phyloP scores from a whole-genome alignment of 2,113 vertebrate genomes.

The Calidris pygmaea region DNA sequence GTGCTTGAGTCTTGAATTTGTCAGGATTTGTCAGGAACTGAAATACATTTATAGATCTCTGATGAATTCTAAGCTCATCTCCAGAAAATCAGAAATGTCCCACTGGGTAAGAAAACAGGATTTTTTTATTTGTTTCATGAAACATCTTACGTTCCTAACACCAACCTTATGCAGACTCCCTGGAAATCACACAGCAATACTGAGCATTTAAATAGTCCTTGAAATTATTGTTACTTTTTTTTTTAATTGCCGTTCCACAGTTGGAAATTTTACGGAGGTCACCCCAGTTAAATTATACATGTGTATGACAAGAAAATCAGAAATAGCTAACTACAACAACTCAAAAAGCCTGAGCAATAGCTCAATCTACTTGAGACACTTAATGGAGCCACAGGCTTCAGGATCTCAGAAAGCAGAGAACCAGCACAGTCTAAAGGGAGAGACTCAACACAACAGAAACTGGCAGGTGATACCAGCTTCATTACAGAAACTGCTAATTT shows the following conservation, averaged over 20 bases:
- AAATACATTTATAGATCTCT: not conserved
- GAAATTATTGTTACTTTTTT: not conserved
- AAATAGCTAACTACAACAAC: not conserved
- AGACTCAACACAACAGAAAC: not conserved
- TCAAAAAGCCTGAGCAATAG: not conserved
- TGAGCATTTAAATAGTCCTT: not conserved
- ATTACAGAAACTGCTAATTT: constrained; percentile 7
- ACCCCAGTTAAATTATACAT: not conserved
- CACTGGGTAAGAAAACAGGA: not conserved
- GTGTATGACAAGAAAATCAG: not conserved
- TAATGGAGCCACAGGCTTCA: not conserved
- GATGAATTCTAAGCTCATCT: not conserved
- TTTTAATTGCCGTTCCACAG: not conserved
- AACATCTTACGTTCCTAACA: not conserved
- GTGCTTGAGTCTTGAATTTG: not conserved
- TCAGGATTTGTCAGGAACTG: not conserved
- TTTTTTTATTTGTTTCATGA: not conserved
- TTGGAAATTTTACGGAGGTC: constrained; percentile 8
- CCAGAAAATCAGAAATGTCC: not conserved
- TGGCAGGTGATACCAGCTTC: not conserved
- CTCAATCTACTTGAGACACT: not conserved
- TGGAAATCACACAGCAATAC: not conserved
- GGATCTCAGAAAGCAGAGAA: not conserved
- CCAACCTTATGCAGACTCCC: not conserved
- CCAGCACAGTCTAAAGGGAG: not conserved